Base-by-base conservation (phyloP, 2,113 vertebrate species). In the Myodes glareolus region DNA sequence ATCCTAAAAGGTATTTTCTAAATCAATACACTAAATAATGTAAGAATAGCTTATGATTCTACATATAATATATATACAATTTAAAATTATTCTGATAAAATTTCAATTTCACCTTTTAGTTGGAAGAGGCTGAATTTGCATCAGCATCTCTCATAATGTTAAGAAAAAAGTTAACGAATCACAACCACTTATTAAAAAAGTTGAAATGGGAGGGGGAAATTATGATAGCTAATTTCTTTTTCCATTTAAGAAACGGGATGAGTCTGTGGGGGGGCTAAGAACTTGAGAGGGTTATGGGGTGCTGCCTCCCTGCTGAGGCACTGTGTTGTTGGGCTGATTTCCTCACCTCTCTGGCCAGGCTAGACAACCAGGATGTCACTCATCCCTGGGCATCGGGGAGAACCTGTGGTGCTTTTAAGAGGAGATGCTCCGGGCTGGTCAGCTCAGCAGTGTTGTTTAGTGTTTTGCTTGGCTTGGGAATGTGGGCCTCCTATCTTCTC, bases 61-160 rank as follows among this genome's bases (percentile, higher is more conserved):
- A 70, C 67, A 67, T 65, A 85, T 16, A 58, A 17, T 58, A 94
- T 78, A 85, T 31, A 68, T 68, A 36, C 13, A 63, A 33, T 82
- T 90, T 73, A 80, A 80, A 63, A n/a, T 17, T 52, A 87, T 94
- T 94, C 82, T n/a, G 93, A 75, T 68, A 47, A 90, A 68, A 68
- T 39, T 94, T 75, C 55, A 55, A 10, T 68, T 88, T 87, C n/a
- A 10, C 33, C 47, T 88, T 93, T 63, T 39, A 63, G 42, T 31
- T 45, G n/a, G 25, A 90, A 84, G 42, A 88, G 19, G 75, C 2
- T 65, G 58, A 81, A 72, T 95, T 80, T 70, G 14, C 36, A 95
- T 65, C 27, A 68, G 70, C 13, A 67, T 84, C 81, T 17, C 63
- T 58, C 45, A 39, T 65, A 72, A 92, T 77, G 86, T 76, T 31